phyloP scores from a whole-genome alignment of 1,140 invertebrate genomes.

The Solenopsis invicta region DNA sequence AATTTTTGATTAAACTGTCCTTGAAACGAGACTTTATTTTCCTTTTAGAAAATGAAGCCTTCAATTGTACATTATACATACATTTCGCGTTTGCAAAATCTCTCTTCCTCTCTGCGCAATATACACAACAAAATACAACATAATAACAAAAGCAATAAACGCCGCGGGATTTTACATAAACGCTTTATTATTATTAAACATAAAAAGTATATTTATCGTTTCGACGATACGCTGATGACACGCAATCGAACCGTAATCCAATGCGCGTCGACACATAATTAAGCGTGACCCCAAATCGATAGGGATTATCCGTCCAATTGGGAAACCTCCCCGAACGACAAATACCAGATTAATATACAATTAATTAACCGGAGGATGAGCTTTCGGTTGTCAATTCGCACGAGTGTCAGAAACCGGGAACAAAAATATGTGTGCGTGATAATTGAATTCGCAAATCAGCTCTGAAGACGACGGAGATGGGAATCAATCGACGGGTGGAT shows the following conservation, averaged over 20 bases:
- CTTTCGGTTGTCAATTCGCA: background rate
- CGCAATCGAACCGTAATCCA: background rate
- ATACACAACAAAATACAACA: background rate
- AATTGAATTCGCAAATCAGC: constrained; percentile 4
- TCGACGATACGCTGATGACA: background rate
- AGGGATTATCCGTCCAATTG: background rate
- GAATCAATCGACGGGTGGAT: background rate
- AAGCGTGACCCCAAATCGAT: background rate
- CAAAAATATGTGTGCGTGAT: background rate
- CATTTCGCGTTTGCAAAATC: background rate
- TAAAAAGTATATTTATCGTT: too few relatives aligned
- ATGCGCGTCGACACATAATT: background rate
- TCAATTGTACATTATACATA: background rate
- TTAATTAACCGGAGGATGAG: background rate
- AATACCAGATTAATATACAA: background rate
- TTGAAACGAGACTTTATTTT: background rate
- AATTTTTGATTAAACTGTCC: background rate
- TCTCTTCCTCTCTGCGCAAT: background rate
- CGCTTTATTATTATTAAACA: background rate
- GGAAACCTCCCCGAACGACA: background rate
- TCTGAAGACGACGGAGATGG: background rate
- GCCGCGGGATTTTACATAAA: background rate
- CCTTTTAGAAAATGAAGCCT: background rate
- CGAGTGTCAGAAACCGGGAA: background rate
- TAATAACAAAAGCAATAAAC: background rate